Evolutionary conservation across 2,797 vertebrate genomes (phyloP).

Genomic region (Centroberyx gerrardi): DNA sequence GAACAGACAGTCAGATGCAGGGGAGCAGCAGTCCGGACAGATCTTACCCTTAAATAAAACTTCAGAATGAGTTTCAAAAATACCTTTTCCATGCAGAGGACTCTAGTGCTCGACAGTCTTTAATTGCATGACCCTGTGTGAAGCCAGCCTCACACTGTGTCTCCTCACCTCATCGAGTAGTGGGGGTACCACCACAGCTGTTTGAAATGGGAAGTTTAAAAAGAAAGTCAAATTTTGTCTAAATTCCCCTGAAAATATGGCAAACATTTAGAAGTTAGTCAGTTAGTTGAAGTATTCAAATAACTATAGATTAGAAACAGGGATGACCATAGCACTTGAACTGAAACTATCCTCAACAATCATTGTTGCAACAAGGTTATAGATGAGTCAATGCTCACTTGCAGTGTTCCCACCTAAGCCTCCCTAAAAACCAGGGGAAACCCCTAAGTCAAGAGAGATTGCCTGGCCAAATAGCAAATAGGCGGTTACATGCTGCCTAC

Average conservation of each 20-base stretch:
- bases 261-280: background rate
- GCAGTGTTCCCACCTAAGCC: background rate
- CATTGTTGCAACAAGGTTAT: background rate
- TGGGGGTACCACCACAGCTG: background rate
- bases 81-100: background rate
- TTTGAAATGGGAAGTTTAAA: background rate
- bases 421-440: background rate
- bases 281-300: conserved; percentile 1
- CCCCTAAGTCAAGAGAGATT: background rate
- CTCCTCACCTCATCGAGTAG: too few relatives aligned
- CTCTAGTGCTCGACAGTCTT: too few relatives aligned
- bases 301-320: background rate
- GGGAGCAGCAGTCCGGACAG: background rate
- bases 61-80: background rate
- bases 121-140: too few relatives aligned
- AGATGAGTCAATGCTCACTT: conserved; percentile 3
- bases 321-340: background rate
- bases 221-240: too few relatives aligned
- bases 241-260: background rate
- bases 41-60: background rate
- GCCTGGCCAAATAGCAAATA: background rate
- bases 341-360: background rate
- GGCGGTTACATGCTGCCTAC: background rate
- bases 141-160: too few relatives aligned
- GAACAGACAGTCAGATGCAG: background rate